Evolutionary conservation across 2,113 vertebrate genomes (phyloP).

Genomic region (Calyptomena viridis): DNA sequence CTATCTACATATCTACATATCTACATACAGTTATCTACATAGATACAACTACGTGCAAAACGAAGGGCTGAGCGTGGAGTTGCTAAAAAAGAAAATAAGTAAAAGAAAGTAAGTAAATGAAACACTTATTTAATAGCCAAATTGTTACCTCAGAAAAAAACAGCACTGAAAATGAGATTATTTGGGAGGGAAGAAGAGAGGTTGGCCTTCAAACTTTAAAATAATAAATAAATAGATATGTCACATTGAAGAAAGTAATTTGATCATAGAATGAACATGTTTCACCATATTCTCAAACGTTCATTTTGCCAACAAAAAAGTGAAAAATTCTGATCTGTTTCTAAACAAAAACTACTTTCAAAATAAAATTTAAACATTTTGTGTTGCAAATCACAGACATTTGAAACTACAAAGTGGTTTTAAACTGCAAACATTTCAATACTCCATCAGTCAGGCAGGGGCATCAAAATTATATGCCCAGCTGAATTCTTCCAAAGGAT

Average conservation of each 20-base stretch:
- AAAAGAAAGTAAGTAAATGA: too few relatives aligned
- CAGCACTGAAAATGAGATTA: not conserved
- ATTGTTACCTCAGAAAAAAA: not conserved
- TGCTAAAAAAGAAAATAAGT: not conserved
- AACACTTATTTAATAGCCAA: not conserved
- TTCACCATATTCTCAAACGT: not conserved
- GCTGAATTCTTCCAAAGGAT: not conserved
- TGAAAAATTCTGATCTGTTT: not conserved
- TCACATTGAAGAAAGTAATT: not conserved
- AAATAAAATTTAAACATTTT: too few relatives aligned
- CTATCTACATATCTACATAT: too few relatives aligned
- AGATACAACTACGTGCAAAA: not conserved
- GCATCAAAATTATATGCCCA: not conserved
- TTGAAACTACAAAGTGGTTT: not conserved
- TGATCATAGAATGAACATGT: not conserved
- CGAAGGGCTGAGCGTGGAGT: not conserved
- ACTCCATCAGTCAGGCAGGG: not conserved
- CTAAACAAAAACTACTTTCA: too few relatives aligned
- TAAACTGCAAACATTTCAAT: not conserved
- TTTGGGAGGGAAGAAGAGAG: not conserved
- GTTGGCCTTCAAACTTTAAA: not conserved
- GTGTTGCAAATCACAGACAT: not conserved
- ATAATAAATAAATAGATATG: not conserved
- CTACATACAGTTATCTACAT: too few relatives aligned
- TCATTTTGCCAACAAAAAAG: not conserved